phyloP scores from a whole-genome alignment of 2,797 vertebrate species.

The Cetoscarus ocellatus region DNA sequence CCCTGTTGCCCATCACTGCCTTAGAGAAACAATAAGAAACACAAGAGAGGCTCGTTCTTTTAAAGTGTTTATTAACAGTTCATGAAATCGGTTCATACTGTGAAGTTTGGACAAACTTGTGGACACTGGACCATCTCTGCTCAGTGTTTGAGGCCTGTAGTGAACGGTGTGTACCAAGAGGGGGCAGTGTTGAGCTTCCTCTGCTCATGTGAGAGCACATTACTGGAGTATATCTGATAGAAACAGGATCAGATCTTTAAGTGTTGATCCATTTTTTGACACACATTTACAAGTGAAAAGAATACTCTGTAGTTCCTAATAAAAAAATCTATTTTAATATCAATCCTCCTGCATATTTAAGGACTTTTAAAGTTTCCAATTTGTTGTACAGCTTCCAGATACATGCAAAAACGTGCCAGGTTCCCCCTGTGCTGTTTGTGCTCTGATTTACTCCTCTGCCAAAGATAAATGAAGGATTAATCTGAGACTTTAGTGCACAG shows the following conservation, averaged over 20 bases:
- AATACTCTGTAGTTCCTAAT: no score
- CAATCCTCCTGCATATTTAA: not conserved
- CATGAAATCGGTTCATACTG: slow-evolving; percentile 29
- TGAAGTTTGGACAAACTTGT: slow-evolving; percentile 5
- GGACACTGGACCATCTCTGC: slow-evolving; percentile 2
- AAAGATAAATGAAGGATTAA: not conserved
- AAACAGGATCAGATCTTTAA: not conserved
- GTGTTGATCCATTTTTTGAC: not conserved
- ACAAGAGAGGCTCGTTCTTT: not conserved
- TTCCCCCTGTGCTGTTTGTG: no score
- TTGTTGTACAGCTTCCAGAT: not conserved
- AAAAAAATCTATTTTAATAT: not conserved
- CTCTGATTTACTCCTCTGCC: not conserved
- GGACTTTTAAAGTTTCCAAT: not conserved
- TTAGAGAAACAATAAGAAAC: not conserved
- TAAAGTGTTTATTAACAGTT: slow-evolving; percentile 56
- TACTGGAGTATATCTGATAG: not conserved
- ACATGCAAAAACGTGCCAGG: no score
- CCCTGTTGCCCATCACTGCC: no score
- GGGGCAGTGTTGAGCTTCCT: slow-evolving; percentile 47
- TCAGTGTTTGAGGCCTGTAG: slow-evolving; percentile 37
- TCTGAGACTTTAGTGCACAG: not conserved
- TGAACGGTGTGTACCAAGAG: slow-evolving; percentile 38
- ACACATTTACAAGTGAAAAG: not conserved
- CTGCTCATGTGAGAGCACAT: not conserved